phyloP scores from a whole-genome alignment of 2,797 vertebrate genomes.

The Poeciliopsis turneri region DNA sequence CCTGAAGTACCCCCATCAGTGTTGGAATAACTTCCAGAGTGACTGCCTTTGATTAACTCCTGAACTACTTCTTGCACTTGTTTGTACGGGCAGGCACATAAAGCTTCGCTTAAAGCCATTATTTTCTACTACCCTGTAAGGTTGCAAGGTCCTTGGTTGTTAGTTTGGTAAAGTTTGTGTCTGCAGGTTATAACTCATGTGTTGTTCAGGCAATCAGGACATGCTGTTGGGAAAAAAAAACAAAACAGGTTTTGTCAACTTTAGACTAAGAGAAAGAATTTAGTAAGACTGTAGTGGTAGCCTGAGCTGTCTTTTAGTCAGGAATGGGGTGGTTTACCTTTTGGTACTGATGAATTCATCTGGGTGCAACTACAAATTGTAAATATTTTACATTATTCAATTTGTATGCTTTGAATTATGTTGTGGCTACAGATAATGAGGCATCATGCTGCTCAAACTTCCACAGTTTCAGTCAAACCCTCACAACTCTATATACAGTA shows the following conservation, averaged over 20 bases:
- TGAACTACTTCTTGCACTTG: neutral
- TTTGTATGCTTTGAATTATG: neutral
- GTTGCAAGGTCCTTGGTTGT: slow-evolving; percentile 9
- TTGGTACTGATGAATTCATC: neutral
- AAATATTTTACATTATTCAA: neutral
- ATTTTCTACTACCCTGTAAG: slow-evolving; percentile 2
- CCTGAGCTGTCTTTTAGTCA: neutral
- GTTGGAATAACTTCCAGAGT: neutral
- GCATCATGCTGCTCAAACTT: neutral
- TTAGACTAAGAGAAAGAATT: neutral
- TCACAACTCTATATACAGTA: neutral
- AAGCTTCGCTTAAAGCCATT: slow-evolving; percentile 5
- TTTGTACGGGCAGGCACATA: slow-evolving; percentile 7
- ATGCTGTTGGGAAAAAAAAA: neutral
- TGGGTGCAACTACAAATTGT: neutral
- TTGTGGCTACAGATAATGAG: neutral
- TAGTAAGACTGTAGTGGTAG: neutral
- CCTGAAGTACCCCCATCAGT: slow-evolving; percentile 2
- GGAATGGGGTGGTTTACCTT: neutral
- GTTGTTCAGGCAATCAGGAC: neutral
- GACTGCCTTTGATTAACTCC: slow-evolving; percentile 1
- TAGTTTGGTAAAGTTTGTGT: slow-evolving; percentile 5
- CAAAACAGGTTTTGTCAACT: neutral
- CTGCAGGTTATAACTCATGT: neutral
- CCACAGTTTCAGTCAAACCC: slow-evolving; percentile 30